These are phyloP conservation scores for Otus sunia DNA, from an alignment of 2,113 vertebrate genomes.

Conservation along the genomic window DNA sequence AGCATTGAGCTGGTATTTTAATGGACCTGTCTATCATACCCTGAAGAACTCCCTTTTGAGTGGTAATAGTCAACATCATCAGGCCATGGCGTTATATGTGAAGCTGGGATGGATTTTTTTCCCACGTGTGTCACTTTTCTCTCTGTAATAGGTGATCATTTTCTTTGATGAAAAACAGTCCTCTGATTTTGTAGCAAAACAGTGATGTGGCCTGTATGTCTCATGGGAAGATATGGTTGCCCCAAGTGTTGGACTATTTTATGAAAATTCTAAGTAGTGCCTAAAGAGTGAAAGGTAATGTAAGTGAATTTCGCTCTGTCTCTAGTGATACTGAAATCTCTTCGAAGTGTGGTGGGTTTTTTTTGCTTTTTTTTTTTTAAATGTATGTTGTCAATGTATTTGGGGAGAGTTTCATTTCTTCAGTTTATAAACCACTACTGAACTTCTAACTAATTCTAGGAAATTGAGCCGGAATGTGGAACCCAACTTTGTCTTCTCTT, in stretches of 20 bases:
- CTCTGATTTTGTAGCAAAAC: slow-evolving; percentile 36
- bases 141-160: slow-evolving; percentile 47
- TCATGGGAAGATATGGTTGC: slow-evolving; percentile 14
- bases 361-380: background rate
- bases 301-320: slow-evolving; percentile 35
- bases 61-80: background rate
- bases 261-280: slow-evolving; percentile 40
- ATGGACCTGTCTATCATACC: background rate
- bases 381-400: background rate
- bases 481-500: slow-evolving; percentile 95
- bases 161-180: slow-evolving; percentile 40
- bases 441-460: slow-evolving; percentile 80
- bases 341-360: background rate
- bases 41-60: background rate
- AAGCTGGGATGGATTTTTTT: slow-evolving; percentile 15
- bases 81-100: background rate
- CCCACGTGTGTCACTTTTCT: slow-evolving; percentile 6
- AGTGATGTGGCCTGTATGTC: slow-evolving; percentile 17
- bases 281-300: slow-evolving; percentile 47
- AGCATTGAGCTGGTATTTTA: background rate
- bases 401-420: background rate
- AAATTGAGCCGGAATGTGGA: slow-evolving; percentile 93
- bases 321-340: slow-evolving; percentile 2
- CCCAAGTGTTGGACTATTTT: slow-evolving; percentile 9
- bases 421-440: slow-evolving; percentile 65